Evolutionary conservation across 2,888 invertebrate genomes (phyloP), one percentile per base, ranked within the genome.

Genomic region (Lacanobia wlatinum): DNA sequence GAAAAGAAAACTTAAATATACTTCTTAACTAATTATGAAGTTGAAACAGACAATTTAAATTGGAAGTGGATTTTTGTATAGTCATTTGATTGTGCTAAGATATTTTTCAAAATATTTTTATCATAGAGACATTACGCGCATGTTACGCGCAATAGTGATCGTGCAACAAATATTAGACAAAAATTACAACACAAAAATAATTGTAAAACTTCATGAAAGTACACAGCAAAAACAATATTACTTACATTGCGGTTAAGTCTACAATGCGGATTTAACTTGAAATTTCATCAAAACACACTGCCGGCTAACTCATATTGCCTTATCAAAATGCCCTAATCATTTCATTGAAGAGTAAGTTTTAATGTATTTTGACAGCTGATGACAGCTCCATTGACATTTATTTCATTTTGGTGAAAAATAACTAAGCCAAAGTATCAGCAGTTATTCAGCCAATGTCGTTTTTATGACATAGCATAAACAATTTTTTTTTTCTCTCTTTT

Each of bases 311-410:
- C 83, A 86, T 80, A 78, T 63, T 79, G 69, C 69, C 74, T 75
- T 87, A 89, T 87, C 89, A 89, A 91, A 91, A 90, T 73, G 84
- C 83, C 82, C 28, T 87, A 85, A 88, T 90, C 90, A 88, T 84
- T 63, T 40, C 0, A 50, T 4, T 34, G 53, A 70, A 72, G 70
- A 73, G 21, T 66, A 65, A 52, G 60, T 66, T 34, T 56, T 58
- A 59, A 62, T 58, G 73, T 62, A 79, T 71, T 70, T 83, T 81
- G 81, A 81, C 83, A 78, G 58, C 1, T 69, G 48, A 78, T 81
- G 80, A 81, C 83, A 78, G 61, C 1, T n/a, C 28, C 12, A 78
- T 55, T 78, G 70, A 77, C 74, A 55, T 56, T 75, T 64, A 9
- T 7, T 34, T 8, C 18, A 18, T 48, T 48, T 5, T 43, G 43